Conservation (phyloP, 2,113 vertebrate species). For the Zosterops pallidus region DNA sequence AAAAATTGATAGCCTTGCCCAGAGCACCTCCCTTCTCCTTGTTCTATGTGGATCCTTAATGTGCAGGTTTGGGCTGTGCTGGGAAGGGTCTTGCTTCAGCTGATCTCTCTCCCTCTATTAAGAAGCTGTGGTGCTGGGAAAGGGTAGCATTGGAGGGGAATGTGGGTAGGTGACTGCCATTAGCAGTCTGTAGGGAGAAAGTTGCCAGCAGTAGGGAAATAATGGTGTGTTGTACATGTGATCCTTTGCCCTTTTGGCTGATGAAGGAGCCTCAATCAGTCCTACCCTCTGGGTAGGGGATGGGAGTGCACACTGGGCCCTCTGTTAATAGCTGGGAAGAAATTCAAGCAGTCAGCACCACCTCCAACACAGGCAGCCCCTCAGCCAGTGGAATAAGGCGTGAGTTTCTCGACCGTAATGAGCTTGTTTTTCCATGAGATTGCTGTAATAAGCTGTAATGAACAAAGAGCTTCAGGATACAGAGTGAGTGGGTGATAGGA, state of each 20-base stretch:
- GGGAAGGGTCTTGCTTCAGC: neutral
- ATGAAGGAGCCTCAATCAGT: slow-evolving; percentile 54
- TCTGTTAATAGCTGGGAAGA: slow-evolving; percentile 58
- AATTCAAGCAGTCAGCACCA: slow-evolving; percentile 48
- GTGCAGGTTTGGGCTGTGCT: neutral
- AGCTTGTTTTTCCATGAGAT: slow-evolving; percentile 60
- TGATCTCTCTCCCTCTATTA: neutral
- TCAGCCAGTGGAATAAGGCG: slow-evolving; percentile 37
- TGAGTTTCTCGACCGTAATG: slow-evolving; percentile 6
- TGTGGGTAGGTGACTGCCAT: slow-evolving; percentile 1
- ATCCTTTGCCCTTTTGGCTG: slow-evolving; percentile 61
- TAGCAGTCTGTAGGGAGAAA: slow-evolving; percentile 31
- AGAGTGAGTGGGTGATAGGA: slow-evolving; percentile 34
- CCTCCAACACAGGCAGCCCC: slow-evolving; percentile 51
- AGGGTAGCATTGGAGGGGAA: neutral
- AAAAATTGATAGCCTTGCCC: neutral
- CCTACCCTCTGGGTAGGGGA: slow-evolving; percentile 43
- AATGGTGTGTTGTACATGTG: slow-evolving; percentile 58
- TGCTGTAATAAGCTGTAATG: slow-evolving; percentile 56
- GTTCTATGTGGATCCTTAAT: neutral
- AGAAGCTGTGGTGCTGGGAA: neutral
- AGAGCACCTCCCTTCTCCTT: neutral
- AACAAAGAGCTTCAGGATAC: slow-evolving; percentile 51
- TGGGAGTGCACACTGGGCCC: slow-evolving; percentile 46
- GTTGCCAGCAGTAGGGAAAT: slow-evolving; percentile 45